phyloP scores from a whole-genome alignment of 2,113 vertebrate species.

The Thymallus thymallus region DNA sequence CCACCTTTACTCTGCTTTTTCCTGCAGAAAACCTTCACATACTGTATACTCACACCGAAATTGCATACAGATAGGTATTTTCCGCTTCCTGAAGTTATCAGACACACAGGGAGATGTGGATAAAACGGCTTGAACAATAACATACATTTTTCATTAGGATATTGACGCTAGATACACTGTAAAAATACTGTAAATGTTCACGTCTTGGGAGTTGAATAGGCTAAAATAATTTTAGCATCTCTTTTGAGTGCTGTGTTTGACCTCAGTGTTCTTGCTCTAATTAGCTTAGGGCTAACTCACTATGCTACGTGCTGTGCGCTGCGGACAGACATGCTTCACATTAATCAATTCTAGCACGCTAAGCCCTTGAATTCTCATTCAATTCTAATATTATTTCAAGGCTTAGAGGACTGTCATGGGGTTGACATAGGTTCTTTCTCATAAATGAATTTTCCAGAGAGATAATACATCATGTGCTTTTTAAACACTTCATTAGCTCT shows the following conservation, averaged over 20 bases:
- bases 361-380: constrained; percentile 17
- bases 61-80: background rate
- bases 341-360: constrained; percentile 37
- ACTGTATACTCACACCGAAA: background rate
- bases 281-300: constrained; percentile 59
- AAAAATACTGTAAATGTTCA: background rate
- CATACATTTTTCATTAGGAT: background rate
- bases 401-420: constrained; percentile 30
- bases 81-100: background rate
- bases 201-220: background rate
- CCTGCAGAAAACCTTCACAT: background rate
- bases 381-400: constrained; percentile 38
- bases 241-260: constrained; percentile 46
- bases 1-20: constrained; percentile 4
- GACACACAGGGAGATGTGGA: background rate
- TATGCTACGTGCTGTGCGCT: constrained; percentile 22
- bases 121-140: background rate
- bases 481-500: constrained; percentile 49
- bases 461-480: constrained; percentile 47
- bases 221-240: constrained; percentile 30
- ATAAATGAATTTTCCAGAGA: constrained; percentile 31
- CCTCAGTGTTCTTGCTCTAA: constrained; percentile 51
- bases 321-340: constrained; percentile 43
- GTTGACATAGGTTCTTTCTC: constrained; percentile 31
- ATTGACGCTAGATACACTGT: background rate